Conservation (phyloP, 30 jellyfish, hydroid and myxozoan species). For the Pseudorhiza aurosa region DNA sequence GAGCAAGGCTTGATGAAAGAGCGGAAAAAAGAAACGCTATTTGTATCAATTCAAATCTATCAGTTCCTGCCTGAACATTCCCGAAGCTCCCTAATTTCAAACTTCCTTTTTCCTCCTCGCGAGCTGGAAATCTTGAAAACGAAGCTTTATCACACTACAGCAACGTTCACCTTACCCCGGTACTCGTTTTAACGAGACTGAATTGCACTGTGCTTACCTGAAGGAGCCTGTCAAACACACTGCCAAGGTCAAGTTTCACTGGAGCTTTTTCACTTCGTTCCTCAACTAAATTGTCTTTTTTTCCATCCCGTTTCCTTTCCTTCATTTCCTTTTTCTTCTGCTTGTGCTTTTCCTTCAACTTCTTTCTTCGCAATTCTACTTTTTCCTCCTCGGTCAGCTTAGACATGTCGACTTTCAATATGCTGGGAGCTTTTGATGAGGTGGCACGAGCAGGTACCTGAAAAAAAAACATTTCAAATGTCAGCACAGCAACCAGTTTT, state of each 20-base stretch:
- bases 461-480: background rate
- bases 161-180: too few species aligned
- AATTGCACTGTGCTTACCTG: constrained; percentile 21
- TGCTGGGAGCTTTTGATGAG: background rate
- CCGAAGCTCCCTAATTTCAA: too few species aligned
- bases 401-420: background rate
- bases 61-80: too few species aligned
- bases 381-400: constrained; percentile 44
- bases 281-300: background rate
- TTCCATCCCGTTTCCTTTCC: constrained; percentile 35
- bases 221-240: constrained; percentile 56
- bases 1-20: too few species aligned
- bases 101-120: too few species aligned
- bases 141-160: too few species aligned
- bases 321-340: constrained; percentile 61
- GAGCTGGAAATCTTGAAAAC: too few species aligned
- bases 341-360: constrained; percentile 43
- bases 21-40: too few species aligned
- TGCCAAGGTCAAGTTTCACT: constrained; percentile 42
- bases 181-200: too few species aligned
- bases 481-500: too few species aligned
- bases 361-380: constrained; percentile 31
- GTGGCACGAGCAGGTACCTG: background rate
- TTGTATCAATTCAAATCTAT: too few species aligned
- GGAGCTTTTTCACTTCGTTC: background rate